Base-by-base conservation (phyloP, 2,888 invertebrate species). In the Ceriagrion tenellum region DNA sequence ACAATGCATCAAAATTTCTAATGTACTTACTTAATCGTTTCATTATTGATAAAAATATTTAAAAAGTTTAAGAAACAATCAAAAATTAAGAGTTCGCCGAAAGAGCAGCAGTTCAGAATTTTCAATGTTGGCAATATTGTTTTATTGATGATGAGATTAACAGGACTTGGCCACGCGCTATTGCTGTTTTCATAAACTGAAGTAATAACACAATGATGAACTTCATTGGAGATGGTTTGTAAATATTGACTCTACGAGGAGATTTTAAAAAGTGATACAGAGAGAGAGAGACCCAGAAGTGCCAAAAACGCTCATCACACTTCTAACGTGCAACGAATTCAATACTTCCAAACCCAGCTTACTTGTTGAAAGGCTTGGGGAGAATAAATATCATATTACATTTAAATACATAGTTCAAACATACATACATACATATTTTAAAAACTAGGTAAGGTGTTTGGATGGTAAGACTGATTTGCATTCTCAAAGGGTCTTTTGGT, bases 251-350 rank as follows among this genome's bases (percentile, higher is more conserved):
- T 47, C 47, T n/a, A 35, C 69, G 35, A 93, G 30, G 47, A 69
- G 93, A n/a, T 81, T 26, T 55, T 35, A 69, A n/a, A 93, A 91
- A 55, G 93, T 93, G 93, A 93, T 93, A 93, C 47, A 93, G 26
- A 23, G 69, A 91, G 59, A 59, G 12, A 59, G 47, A 74, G 56
- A 93, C 69, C 93, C 93, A 93, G 93, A 93, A 93, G 93, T 93
- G 93, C 93, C 93, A 93, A 55, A 91, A 69, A n/a, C n/a, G n/a
- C n/a, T 93, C 40, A 69, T 93, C 93, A 91, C 91, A 93, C 93
- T 93, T 93, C 93, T 93, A 93, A 93, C 93, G 56, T 93, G 93
- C 93, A 93, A 93, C 93, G 93, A 93, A 93, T 93, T 93, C 93
- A 74, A 93, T 93, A 93, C 93, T 93, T 93, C 93, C 93, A 93